Conservation (phyloP, 2,797 vertebrate species). For the Pseudochromis fuscus region DNA sequence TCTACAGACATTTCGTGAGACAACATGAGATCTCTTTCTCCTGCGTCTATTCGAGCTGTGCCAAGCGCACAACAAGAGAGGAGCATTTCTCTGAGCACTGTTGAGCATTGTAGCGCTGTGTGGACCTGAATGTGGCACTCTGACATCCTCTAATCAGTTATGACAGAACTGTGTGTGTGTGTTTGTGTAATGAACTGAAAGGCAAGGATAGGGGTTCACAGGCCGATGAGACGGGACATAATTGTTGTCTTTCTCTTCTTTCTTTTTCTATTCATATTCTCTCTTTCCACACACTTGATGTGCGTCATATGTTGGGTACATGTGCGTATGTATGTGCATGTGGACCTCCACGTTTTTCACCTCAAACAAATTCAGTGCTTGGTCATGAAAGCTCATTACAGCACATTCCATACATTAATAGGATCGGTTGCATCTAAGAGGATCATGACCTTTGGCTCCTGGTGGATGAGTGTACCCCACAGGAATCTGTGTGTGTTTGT, state of each 20-base stretch:
- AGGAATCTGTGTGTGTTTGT: constrained; percentile 26
- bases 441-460: constrained; percentile 52
- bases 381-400: constrained; percentile 29
- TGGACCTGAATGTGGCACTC: constrained; percentile 56
- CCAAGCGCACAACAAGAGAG: constrained; percentile 47
- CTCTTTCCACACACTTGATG: constrained; percentile 6
- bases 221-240: constrained; percentile 65
- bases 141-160: constrained; percentile 69
- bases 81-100: constrained; percentile 44
- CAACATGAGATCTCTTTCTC: constrained; percentile 21
- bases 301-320: neutral
- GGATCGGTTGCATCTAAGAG: constrained; percentile 64
- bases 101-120: constrained; percentile 61
- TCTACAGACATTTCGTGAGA: constrained; percentile 18
- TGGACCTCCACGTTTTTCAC: constrained; percentile 1
- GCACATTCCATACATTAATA: constrained; percentile 70
- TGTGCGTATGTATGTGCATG: neutral
- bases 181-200: constrained; percentile 66
- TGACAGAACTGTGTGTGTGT: constrained; percentile 67
- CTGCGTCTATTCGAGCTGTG: constrained; percentile 19
- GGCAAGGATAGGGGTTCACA: constrained; percentile 39
- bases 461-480: constrained; percentile 2
- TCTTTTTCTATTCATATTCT: constrained; percentile 3
- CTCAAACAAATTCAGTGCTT: constrained; percentile 4
- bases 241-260: constrained; percentile 30